phyloP scores from a whole-genome alignment of 2,113 vertebrate genomes.

The Sturnus vulgaris region DNA sequence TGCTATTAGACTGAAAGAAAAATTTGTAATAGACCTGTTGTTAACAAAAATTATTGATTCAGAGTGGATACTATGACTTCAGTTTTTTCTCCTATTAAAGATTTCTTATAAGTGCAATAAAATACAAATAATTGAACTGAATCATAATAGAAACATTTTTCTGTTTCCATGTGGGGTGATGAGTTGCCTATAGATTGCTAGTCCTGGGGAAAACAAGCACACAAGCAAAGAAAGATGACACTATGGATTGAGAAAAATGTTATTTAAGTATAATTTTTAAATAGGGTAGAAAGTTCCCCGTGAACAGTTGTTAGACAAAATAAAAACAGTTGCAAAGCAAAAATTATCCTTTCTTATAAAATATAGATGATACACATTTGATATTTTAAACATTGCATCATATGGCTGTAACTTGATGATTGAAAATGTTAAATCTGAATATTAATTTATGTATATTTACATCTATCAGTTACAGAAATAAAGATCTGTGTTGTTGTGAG shows the following conservation, averaged over 20 bases:
- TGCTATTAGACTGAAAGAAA: neutral
- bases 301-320: neutral
- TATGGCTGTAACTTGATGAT: neutral
- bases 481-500: rapidly evolving
- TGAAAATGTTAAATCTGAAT: neutral
- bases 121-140: neutral
- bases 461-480: neutral
- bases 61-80: neutral
- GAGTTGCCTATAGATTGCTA: neutral
- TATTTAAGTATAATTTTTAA: neutral
- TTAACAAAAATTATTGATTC: neutral
- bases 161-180: neutral
- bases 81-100: neutral
- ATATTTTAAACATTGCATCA: neutral
- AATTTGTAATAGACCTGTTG: neutral
- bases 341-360: neutral
- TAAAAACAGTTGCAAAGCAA: neutral
- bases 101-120: neutral
- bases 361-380: neutral
- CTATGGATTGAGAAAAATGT: neutral
- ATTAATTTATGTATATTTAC: neutral
- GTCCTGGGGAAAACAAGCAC: neutral
- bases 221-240: neutral
- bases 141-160: neutral
- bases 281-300: neutral